Evolutionary conservation across 2,888 invertebrate species (phyloP).

Genomic region (Pristionchus entomophagus): DNA sequence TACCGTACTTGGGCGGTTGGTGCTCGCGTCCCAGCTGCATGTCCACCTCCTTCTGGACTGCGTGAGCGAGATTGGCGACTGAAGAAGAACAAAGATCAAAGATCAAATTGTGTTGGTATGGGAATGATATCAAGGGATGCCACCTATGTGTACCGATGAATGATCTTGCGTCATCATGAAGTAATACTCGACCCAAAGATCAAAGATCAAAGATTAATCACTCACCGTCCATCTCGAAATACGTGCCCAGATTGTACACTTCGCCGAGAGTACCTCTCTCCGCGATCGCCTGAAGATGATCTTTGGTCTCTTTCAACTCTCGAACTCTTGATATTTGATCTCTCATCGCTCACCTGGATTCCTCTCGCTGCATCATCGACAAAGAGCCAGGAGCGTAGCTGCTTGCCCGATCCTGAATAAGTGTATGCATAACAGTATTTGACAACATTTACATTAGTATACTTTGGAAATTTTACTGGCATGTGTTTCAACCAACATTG

Average conservation of each 20-base stretch:
- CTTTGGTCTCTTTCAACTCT: conserved; percentile 6
- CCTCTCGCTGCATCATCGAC: conserved; percentile 74
- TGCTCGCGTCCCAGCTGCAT: conserved; percentile 62
- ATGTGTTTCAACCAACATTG: no score
- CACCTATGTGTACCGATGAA: no score
- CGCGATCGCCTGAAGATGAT: conserved; percentile 58
- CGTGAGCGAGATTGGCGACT: conserved; percentile 70
- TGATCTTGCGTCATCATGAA: no score
- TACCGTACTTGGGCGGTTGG: conserved; percentile 2
- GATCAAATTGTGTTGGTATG: not conserved
- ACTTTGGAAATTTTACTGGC: no score
- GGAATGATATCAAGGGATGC: no score
- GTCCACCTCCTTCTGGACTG: conserved; percentile 72
- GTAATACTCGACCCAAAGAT: not conserved
- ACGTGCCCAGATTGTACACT: conserved; percentile 74
- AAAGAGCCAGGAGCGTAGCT: conserved; percentile 71
- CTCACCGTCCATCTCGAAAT: conserved; percentile 72
- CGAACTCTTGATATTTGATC: not conserved
- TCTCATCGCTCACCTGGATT: conserved; percentile 33
- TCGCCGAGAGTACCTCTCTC: conserved; percentile 69
- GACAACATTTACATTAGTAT: no score
- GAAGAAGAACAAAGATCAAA: conserved; percentile 43
- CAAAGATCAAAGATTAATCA: not conserved
- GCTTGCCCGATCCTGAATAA: conserved; percentile 11
- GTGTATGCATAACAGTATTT: not conserved